Percentiles rank a stretch among this genome's conserved stretches.
Evolutionary conservation across 2,797 vertebrate genomes (phyloP).

Genomic region (Trichosurus vulpecula): DNA sequence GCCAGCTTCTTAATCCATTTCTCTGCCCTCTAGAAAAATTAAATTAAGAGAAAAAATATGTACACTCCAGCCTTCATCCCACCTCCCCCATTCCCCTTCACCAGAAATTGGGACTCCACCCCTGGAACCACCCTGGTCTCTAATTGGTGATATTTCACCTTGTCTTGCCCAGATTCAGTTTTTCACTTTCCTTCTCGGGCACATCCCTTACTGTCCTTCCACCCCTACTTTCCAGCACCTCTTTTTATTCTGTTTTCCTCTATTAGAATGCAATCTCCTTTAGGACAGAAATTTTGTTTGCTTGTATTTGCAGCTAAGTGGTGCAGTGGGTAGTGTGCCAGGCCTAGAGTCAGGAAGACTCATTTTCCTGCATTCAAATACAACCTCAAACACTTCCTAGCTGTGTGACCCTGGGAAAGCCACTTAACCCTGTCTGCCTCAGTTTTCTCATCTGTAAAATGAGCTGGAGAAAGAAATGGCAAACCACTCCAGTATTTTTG

Average conservation of each 20-base stretch:
- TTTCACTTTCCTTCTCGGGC: not conserved
- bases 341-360: not conserved
- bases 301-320: not conserved
- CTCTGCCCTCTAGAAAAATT: not conserved
- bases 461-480: not conserved
- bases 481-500: not conserved
- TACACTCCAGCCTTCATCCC: not conserved
- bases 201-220: not conserved
- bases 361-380: not conserved
- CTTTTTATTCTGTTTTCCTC: not conserved
- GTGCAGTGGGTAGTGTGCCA: not conserved
- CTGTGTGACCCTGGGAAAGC: not conserved
- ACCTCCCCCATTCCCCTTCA: not conserved
- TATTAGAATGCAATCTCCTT: not conserved
- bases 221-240: not conserved
- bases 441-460: not conserved
- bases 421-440: not conserved
- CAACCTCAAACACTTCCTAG: not conserved
- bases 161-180: not conserved
- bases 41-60: not conserved
- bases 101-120: not conserved
- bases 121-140: not conserved
- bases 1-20: not conserved
- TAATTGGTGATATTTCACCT: not conserved
- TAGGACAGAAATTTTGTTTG: not conserved